Evolutionary conservation across 2,113 vertebrate genomes (phyloP), one percentile per base, ranked within the genome.

Genomic region (Alectura lathami): DNA sequence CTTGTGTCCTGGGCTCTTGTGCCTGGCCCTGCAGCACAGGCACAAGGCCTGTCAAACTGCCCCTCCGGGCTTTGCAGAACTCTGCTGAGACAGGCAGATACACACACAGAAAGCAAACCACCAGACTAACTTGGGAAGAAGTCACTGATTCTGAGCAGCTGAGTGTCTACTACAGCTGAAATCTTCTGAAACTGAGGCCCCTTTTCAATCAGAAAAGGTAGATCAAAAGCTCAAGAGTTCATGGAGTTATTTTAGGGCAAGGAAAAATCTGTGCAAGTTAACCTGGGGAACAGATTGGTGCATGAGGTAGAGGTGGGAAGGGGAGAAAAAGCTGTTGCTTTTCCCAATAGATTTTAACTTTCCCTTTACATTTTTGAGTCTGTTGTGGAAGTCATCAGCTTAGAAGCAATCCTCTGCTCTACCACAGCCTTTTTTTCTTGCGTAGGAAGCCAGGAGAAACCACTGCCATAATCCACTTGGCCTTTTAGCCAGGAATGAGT

Each of bases 21-120:
- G 47, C 42, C 40, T 45, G 47, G 30, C 23, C 83, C 6, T 0
- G 0, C 3, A 48, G 24, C 0, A 69, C n/a, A n/a, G n/a, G n/a
- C n/a, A n/a, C n/a, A n/a, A n/a, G n/a, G n/a, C n/a, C n/a, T n/a
- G n/a, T n/a, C n/a, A n/a, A n/a, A n/a, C n/a, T n/a, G n/a, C n/a
- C n/a, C n/a, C n/a, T n/a, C n/a, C n/a, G n/a, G n/a, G n/a, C n/a
- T n/a, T n/a, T n/a, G n/a, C n/a, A n/a, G n/a, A n/a, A n/a, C n/a
- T n/a, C n/a, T n/a, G n/a, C n/a, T n/a, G n/a, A n/a, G n/a, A n/a
- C n/a, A n/a, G n/a, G n/a, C n/a, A n/a, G n/a, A n/a, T n/a, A n/a
- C n/a, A n/a, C n/a, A n/a, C n/a, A n/a, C n/a, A n/a, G n/a, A n/a
- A n/a, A n/a, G n/a, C n/a, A n/a, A n/a, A n/a, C n/a, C n/a, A n/a